Percentiles rank a stretch among this genome's conserved stretches.
phyloP scores from a whole-genome alignment of 2,797 vertebrate genomes.

The Chaunax sp. region DNA sequence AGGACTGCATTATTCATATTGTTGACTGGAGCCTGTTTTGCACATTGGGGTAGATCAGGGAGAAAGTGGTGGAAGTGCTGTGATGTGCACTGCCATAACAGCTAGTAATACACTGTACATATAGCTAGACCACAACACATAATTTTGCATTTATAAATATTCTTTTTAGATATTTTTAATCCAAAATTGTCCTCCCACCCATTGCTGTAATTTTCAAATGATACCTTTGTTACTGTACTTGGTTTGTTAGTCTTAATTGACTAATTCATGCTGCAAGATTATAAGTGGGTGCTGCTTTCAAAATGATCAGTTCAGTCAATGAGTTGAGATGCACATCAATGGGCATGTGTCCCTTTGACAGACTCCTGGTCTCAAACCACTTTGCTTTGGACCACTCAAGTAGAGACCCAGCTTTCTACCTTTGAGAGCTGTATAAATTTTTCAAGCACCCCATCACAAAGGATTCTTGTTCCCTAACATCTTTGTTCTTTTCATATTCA shows the following conservation, averaged over 20 bases:
- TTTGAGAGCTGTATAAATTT: constrained; percentile 73
- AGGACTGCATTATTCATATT: constrained; percentile 83
- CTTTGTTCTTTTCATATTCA: constrained; percentile 71
- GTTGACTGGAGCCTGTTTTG: constrained; percentile 77
- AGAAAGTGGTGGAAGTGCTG: constrained; percentile 66
- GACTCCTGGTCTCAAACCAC: constrained; percentile 43
- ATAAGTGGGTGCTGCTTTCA: constrained; percentile 5
- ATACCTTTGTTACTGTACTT: neutral
- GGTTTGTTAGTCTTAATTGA: constrained; percentile 2
- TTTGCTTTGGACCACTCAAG: constrained; percentile 55
- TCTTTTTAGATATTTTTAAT: neutral
- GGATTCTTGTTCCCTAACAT: constrained; percentile 62
- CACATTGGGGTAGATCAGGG: constrained; percentile 61
- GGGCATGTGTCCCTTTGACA: constrained; percentile 23
- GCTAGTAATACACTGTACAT: neutral
- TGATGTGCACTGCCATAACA: constrained; percentile 30
- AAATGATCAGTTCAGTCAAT: constrained; percentile 13
- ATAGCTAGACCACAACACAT: neutral
- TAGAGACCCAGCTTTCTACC: constrained; percentile 36
- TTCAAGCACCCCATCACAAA: constrained; percentile 74
- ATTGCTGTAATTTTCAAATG: neutral
- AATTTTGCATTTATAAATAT: constrained; percentile 2
- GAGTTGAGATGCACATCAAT: constrained; percentile 34
- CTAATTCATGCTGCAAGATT: constrained; percentile 1
- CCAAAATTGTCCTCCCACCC: neutral